Base-by-base conservation (phyloP, 2,888 invertebrate genomes). In the Scaptomyza flava region DNA sequence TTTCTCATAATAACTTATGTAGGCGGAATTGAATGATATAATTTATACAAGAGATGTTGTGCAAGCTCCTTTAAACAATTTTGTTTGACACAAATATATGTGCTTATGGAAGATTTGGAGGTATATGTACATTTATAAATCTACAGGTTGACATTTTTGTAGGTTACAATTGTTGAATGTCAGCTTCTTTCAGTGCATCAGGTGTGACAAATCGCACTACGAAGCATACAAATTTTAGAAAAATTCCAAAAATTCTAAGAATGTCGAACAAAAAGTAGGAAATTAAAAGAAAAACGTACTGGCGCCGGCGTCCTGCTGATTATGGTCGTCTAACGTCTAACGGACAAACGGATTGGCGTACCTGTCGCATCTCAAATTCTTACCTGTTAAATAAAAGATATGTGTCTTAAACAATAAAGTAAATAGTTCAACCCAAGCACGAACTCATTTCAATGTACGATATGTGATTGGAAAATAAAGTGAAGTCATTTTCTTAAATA, bases 271-370 rank as follows among this genome's bases (percentile, higher is more conserved):
- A 46, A 68, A 51, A 53, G 65, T 5, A 67, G 45, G 74, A 78
- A 79, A 69, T 67, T 66, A 62, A 70, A 63, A 67, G 61, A 61
- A 63, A 65, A 72, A 51, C 68, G 67, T 57, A 61, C 72, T 74
- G 88, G 89, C 90, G 90, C 89, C 90, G 79, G 77, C 79, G 58
- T 78, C 89, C 84, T 80, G 83, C 50, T 56, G 88, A 66, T 69
- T 71, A 52, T 59, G 62, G 59, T 65, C 17, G 50, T 48, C 56
- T 31, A 75, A 52, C 62, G 67, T 56, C 70, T 50, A 52, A 54
- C 53, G 48, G 63, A 30, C 67, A 72, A 50, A 33, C 46, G 36
- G 51, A 63, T 45, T 34, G 54, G 54, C 31, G 48, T 73, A 78
- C 84, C 75, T 86, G 75, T 62, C 34, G 50, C n/a, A 46, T 41